Evolutionary conservation across 2,888 invertebrate genomes (phyloP).

Genomic region (Rhabditoides inermis): DNA sequence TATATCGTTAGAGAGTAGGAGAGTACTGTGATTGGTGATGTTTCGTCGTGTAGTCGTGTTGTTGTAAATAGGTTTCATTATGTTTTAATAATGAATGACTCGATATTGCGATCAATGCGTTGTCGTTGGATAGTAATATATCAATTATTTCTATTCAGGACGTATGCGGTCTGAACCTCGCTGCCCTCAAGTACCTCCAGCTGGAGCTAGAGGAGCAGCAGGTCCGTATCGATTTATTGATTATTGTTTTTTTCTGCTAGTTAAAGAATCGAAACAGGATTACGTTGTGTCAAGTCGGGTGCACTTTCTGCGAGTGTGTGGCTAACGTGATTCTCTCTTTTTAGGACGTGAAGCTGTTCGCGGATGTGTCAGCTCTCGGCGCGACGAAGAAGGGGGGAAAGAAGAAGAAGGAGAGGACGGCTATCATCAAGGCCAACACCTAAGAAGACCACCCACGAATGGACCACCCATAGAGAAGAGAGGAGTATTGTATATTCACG

Average conservation of each 20-base stretch:
- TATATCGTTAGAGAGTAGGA: no score
- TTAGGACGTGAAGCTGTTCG: slow-evolving; percentile 4
- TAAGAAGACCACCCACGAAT: no score
- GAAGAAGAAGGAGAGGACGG: slow-evolving; percentile 25
- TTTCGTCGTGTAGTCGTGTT: no score
- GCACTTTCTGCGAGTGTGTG: no score
- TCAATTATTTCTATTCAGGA: slow-evolving; percentile 60
- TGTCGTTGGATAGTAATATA: neutral
- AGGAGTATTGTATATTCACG: no score
- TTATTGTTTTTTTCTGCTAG: neutral
- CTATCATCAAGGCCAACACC: slow-evolving; percentile 19
- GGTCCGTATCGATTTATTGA: slow-evolving; percentile 3
- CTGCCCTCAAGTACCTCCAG: slow-evolving; percentile 71
- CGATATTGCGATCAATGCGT: no score
- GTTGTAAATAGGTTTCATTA: no score
- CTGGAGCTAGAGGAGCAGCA: slow-evolving; percentile 67
- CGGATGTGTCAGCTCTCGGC: slow-evolving; percentile 4
- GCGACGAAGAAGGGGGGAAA: slow-evolving; percentile 14
- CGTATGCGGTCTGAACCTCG: slow-evolving; percentile 74
- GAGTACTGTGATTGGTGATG: no score
- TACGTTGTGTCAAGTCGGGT: no score
- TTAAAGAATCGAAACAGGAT: no score
- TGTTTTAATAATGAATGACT: no score
- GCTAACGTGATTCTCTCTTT: neutral
- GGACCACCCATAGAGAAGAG: no score